These are phyloP conservation scores for Pangasius macronema DNA, from an alignment of 2,797 vertebrate genomes.

Conservation along the genomic window DNA sequence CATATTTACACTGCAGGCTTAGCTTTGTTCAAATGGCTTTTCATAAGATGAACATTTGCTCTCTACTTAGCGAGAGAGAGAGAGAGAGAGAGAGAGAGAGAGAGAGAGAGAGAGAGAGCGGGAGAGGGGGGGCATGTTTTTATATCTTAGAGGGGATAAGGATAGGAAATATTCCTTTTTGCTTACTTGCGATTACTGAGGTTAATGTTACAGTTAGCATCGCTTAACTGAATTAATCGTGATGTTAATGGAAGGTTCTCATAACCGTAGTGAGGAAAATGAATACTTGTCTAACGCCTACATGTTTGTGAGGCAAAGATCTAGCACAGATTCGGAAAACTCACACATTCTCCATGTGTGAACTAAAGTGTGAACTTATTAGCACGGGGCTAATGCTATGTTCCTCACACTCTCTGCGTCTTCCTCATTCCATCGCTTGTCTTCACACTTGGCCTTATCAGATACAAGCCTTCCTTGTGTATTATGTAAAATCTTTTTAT, in stretches of 20 bases:
- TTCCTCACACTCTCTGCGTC: not conserved
- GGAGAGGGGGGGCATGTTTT: not conserved
- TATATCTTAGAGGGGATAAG: not conserved
- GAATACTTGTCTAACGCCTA: not conserved
- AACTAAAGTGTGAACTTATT: slow-evolving; percentile 3
- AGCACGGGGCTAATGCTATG: not conserved
- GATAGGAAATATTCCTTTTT: not conserved
- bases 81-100: not conserved
- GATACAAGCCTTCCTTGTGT: not conserved
- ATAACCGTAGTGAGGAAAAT: not conserved
- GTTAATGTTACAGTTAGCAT: not conserved
- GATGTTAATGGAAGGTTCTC: not conserved
- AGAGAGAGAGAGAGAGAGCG: not conserved
- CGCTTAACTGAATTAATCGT: not conserved
- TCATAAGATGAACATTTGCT: not conserved
- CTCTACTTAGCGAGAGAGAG: not conserved
- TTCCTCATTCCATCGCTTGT: not conserved
- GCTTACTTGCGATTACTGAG: not conserved
- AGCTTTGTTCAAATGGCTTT: slow-evolving; percentile 4
- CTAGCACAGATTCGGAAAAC: not conserved
- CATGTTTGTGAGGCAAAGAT: not conserved
- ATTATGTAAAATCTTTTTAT: not conserved
- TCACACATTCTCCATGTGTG: not conserved
- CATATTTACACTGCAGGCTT: not conserved
- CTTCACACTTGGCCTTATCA: slow-evolving; percentile 2